A percentile compares a stretch with the other conserved stretches of the same genome.
Conservation (phyloP, 1,140 invertebrate species). For the Ceratosolen fusciceps region DNA sequence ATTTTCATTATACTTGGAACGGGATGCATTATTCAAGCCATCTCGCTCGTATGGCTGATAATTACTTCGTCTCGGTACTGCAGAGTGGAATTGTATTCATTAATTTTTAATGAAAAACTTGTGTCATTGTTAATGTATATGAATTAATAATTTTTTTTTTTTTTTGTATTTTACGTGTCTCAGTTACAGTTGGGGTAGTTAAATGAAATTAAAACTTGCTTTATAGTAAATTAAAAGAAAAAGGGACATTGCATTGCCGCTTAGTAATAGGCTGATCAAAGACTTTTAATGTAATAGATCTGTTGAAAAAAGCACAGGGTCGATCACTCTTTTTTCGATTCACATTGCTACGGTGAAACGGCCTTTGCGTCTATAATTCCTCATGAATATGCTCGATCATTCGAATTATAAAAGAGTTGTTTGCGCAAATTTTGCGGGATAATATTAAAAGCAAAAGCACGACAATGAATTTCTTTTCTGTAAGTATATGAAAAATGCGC, state of each 20-base stretch:
- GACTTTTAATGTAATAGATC: background rate
- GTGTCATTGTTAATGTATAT: background rate
- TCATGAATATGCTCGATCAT: background rate
- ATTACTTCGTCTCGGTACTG: background rate
- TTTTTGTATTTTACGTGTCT: background rate
- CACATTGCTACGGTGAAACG: no score
- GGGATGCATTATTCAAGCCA: background rate
- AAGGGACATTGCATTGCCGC: no score
- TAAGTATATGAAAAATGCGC: no score
- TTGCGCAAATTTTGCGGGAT: no score
- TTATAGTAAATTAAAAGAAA: background rate
- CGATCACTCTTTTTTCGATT: no score
- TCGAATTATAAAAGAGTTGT: background rate
- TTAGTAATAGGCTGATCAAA: background rate
- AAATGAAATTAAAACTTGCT: background rate
- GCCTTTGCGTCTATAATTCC: no score
- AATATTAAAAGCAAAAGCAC: no score
- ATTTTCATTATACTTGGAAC: background rate
- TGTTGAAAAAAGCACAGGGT: background rate
- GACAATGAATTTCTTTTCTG: no score
- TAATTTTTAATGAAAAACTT: background rate
- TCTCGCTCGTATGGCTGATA: background rate
- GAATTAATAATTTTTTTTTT: background rate
- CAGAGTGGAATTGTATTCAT: background rate
- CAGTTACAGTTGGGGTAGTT: background rate